phyloP scores from a whole-genome alignment of 2,113 vertebrate species.

The Triplophysa dalaica region DNA sequence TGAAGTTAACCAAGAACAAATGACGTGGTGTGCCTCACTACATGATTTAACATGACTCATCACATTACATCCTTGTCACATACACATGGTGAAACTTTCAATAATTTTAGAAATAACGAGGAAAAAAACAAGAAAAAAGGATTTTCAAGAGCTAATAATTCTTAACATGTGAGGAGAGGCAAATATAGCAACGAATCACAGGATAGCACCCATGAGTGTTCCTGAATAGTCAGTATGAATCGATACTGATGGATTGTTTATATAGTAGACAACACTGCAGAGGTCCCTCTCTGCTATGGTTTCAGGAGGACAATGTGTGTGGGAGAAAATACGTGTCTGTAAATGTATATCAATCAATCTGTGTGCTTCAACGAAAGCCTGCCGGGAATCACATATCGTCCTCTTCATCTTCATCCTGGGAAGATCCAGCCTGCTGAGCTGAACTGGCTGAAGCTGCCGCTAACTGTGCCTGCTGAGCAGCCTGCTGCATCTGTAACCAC shows the following conservation, averaged over 20 bases:
- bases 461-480: slow-evolving; percentile 95
- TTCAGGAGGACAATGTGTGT: slow-evolving; percentile 35
- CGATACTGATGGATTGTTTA: slow-evolving; percentile 46
- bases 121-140: not conserved
- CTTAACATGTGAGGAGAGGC: slow-evolving; percentile 16
- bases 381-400: slow-evolving; percentile 90
- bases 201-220: slow-evolving; percentile 29
- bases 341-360: slow-evolving; percentile 23
- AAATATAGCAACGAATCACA: slow-evolving; percentile 17
- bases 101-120: not conserved
- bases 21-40: slow-evolving; percentile 16
- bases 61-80: slow-evolving; percentile 17
- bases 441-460: slow-evolving; percentile 91
- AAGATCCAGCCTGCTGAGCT: slow-evolving; percentile 91
- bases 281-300: slow-evolving; percentile 37
- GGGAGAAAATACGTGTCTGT: not conserved
- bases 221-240: slow-evolving; percentile 52
- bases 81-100: slow-evolving; percentile 29
- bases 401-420: slow-evolving; percentile 98
- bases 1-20: slow-evolving; percentile 37
- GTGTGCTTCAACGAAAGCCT: slow-evolving; percentile 64
- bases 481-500: slow-evolving; percentile 99
- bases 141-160: slow-evolving; percentile 11
- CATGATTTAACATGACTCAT: not conserved
- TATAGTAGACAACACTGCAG: slow-evolving; percentile 32